Conservation (phyloP, 2,113 vertebrate species). For the Ahaetulla prasina region DNA sequence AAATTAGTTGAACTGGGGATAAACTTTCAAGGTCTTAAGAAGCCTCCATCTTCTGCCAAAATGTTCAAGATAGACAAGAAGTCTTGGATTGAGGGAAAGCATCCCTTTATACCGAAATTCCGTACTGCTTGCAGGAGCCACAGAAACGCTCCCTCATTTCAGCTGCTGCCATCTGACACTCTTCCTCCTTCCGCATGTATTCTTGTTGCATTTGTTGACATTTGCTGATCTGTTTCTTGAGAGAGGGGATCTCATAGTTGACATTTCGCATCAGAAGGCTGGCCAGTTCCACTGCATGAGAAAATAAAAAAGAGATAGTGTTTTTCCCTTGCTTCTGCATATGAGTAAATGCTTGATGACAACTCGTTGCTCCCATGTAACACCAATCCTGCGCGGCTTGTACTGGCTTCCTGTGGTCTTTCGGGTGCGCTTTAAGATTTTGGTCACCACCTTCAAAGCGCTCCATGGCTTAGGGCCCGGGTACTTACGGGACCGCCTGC, state of each 20-base stretch:
- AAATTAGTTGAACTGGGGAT: background rate
- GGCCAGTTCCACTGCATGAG: slow-evolving; percentile 77
- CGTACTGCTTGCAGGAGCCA: slow-evolving; percentile 84
- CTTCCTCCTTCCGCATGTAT: slow-evolving; percentile 78
- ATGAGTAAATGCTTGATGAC: background rate
- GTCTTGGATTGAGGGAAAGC: too few species aligned
- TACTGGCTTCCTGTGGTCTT: too few species aligned
- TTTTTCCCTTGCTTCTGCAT: background rate
- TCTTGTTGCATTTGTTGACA: slow-evolving; percentile 90
- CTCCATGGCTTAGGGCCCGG: too few species aligned
- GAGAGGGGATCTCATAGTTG: slow-evolving; percentile 85
- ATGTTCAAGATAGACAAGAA: background rate
- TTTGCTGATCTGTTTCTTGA: slow-evolving; percentile 84
- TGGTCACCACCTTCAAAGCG: too few species aligned
- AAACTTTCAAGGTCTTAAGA: background rate
- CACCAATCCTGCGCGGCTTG: too few species aligned
- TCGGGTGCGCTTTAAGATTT: too few species aligned
- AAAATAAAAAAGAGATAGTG: rapidly evolving
- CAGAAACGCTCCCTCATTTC: slow-evolving; percentile 83
- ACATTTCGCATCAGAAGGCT: slow-evolving; percentile 86
- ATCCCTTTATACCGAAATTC: slow-evolving; percentile 76
- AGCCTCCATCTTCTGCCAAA: background rate
- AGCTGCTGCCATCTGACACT: slow-evolving; percentile 78
- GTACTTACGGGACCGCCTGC: too few species aligned
- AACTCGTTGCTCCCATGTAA: too few species aligned